A percentile compares a stretch with the other conserved stretches of the same genome.
phyloP scores from a whole-genome alignment of 1,140 invertebrate genomes.

The Drosophila aff. region DNA sequence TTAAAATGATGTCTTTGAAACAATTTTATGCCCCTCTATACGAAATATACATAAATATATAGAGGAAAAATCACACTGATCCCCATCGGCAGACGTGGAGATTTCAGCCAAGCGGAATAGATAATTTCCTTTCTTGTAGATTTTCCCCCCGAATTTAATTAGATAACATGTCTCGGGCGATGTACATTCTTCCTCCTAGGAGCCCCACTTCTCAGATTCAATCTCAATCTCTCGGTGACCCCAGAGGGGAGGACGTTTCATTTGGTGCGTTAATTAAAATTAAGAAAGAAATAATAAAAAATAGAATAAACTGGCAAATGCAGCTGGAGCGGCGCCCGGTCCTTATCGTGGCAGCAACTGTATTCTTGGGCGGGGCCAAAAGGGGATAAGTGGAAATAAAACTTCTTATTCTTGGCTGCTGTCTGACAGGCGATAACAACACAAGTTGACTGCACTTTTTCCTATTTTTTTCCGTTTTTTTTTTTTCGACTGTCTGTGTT shows the following conservation, averaged over 20 bases:
- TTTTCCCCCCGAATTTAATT: slow-evolving; percentile 54
- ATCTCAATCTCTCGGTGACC: slow-evolving; percentile 7
- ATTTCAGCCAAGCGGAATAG: slow-evolving; percentile 12
- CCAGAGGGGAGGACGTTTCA: slow-evolving; percentile 21
- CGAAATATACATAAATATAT: neutral
- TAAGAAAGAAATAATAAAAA: slow-evolving; percentile 52
- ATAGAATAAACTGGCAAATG: slow-evolving; percentile 45
- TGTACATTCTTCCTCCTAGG: slow-evolving; percentile 10
- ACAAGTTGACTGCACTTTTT: slow-evolving; percentile 67
- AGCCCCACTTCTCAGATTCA: neutral
- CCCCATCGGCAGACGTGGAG: slow-evolving; percentile 17
- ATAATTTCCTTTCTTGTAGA: slow-evolving; percentile 24
- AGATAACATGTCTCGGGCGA: slow-evolving; percentile 59
- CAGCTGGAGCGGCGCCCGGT: slow-evolving; percentile 34
- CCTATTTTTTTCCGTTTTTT: neutral
- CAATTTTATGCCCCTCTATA: neutral
- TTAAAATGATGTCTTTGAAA: slow-evolving; percentile 17
- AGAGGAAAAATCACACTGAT: slow-evolving; percentile 3
- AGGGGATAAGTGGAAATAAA: slow-evolving; percentile 29
- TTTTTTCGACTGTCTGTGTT: slow-evolving; percentile 20
- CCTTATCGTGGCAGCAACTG: slow-evolving; percentile 23
- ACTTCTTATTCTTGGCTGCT: slow-evolving; percentile 62
- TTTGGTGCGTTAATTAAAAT: slow-evolving; percentile 76
- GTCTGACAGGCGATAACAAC: slow-evolving; percentile 66
- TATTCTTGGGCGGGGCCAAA: slow-evolving; percentile 7